A percentile compares a stretch with the other conserved stretches of the same genome.
Conservation (phyloP, 2,888 invertebrate species). For the Crematogaster levior region DNA sequence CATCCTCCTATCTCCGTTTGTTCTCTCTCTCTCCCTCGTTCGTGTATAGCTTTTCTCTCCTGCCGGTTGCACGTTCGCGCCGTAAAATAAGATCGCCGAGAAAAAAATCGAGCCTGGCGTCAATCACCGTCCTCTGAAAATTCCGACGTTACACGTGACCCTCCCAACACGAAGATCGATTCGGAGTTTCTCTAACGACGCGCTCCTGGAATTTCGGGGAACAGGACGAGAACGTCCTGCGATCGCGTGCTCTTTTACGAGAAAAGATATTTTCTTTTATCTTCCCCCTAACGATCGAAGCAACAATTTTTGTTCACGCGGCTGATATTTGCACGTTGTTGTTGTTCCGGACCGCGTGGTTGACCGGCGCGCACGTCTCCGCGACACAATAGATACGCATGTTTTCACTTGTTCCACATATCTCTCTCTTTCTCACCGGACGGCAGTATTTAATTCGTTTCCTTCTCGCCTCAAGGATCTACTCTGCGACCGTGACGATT, state of each 20-base stretch:
- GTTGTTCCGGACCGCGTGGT: conserved; percentile 48
- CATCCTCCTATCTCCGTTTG: not conserved
- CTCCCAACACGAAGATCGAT: conserved; percentile 28
- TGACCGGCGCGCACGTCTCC: conserved; percentile 34
- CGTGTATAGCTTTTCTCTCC: conserved; percentile 37
- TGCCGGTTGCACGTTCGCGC: not conserved
- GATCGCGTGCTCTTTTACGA: not conserved
- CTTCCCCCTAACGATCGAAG: not conserved
- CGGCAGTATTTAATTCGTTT: conserved; percentile 70
- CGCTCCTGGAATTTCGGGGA: conserved; percentile 54
- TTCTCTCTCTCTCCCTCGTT: not conserved
- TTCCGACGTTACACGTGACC: conserved; percentile 37
- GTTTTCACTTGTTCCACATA: not conserved
- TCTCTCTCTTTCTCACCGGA: conserved; percentile 53
- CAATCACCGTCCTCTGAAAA: not conserved
- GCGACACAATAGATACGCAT: conserved; percentile 10
- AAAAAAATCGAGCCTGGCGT: conserved; percentile 30
- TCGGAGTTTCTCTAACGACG: conserved; percentile 13
- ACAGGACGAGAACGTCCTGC: conserved; percentile 51
- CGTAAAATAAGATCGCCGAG: conserved; percentile 9
- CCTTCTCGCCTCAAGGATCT: conserved; percentile 21
- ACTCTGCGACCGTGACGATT: not conserved
- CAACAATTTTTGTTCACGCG: not conserved
- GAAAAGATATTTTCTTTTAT: not conserved
- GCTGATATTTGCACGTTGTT: conserved; percentile 59